Percentiles rank a stretch among this genome's conserved stretches.
Conservation (phyloP, 1,140 invertebrate species). For the Drosophila dunni region DNA sequence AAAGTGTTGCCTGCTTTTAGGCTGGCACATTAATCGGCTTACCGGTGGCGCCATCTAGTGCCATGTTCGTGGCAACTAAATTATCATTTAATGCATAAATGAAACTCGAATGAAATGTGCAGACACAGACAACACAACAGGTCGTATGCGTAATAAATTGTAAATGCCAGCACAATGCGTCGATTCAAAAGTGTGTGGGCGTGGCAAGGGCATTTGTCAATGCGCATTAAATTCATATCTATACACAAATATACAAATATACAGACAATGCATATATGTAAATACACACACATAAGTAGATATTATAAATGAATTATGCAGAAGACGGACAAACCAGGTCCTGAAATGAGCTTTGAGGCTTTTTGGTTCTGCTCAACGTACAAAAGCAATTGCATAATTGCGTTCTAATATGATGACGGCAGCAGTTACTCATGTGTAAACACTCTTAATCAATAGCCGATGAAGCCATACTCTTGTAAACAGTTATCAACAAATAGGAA, state of each 20-base stretch:
- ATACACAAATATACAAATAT: constrained; percentile 13
- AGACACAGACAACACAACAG: constrained; percentile 37
- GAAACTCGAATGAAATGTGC: constrained; percentile 30
- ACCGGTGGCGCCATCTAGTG: constrained; percentile 54
- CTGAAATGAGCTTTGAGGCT: constrained; percentile 13
- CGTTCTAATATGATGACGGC: constrained; percentile 74
- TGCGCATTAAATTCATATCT: constrained; percentile 27
- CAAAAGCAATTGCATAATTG: constrained; percentile 77
- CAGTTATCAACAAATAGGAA: no score
- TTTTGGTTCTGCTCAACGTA: constrained; percentile 34
- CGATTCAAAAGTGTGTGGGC: constrained; percentile 27
- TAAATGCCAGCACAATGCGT: constrained; percentile 35
- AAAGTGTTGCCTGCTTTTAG: constrained; percentile 56
- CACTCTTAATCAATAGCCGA: background rate
- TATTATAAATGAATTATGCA: constrained; percentile 75
- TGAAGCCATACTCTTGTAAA: background rate
- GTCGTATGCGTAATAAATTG: constrained; percentile 45
- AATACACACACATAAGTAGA: constrained; percentile 1
- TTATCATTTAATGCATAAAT: constrained; percentile 19
- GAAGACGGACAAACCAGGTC: constrained; percentile 34
- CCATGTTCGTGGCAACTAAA: constrained; percentile 16
- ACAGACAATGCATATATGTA: constrained; percentile 9
- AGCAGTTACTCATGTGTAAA: constrained; percentile 43
- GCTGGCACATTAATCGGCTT: constrained; percentile 43
- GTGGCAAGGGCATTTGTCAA: constrained; percentile 33